phyloP scores from a whole-genome alignment of 2,797 vertebrate genomes.

The Schizopygopsis pylzovi region DNA sequence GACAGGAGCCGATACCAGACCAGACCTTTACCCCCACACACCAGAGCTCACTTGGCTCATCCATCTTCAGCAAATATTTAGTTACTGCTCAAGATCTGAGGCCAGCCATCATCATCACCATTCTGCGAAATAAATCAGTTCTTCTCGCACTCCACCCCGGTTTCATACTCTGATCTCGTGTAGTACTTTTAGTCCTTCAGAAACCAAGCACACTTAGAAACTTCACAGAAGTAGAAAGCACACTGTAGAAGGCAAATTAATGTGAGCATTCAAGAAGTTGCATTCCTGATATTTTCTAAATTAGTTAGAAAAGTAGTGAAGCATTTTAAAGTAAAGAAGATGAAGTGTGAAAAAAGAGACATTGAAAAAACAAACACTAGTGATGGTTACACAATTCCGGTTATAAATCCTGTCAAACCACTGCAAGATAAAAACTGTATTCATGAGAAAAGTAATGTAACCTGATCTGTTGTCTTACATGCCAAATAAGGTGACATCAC shows the following conservation, averaged over 20 bases:
- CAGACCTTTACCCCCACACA: constrained; percentile 30
- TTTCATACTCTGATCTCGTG: neutral
- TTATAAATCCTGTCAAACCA: constrained; percentile 17
- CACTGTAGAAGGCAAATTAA: neutral
- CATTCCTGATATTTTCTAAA: neutral
- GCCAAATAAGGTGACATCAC: constrained; percentile 70
- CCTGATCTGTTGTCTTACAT: constrained; percentile 53
- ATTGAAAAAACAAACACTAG: neutral
- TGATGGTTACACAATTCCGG: neutral
- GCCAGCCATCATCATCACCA: constrained; percentile 49
- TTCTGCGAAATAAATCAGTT: neutral
- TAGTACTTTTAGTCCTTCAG: neutral
- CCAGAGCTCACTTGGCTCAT: constrained; percentile 55
- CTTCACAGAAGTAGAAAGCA: neutral
- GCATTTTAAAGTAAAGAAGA: neutral
- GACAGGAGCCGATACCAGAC: constrained; percentile 32
- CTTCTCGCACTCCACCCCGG: neutral
- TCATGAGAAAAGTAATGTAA: constrained; percentile 59
- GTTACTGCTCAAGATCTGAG: constrained; percentile 30
- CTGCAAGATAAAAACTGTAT: constrained; percentile 13
- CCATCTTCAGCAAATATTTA: constrained; percentile 36
- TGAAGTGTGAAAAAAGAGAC: neutral
- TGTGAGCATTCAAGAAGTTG: neutral
- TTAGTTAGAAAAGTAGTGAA: neutral
- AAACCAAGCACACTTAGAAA: neutral